phyloP scores from a whole-genome alignment of 1,140 invertebrate genomes.

The Papilio glaucus region DNA sequence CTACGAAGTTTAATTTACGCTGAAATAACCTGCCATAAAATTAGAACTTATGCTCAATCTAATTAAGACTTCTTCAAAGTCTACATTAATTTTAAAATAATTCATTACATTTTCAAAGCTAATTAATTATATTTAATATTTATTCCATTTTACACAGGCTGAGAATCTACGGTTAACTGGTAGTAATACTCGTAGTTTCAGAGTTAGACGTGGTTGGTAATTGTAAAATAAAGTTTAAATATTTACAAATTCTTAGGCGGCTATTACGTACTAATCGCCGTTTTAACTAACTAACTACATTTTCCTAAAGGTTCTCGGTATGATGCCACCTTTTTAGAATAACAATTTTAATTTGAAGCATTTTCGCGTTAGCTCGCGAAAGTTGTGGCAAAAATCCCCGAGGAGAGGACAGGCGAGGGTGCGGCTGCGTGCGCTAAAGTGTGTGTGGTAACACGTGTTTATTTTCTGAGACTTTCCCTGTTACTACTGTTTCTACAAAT shows the following conservation, averaged over 20 bases:
- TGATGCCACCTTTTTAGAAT: too few relatives aligned
- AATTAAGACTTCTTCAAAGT: constrained; percentile 19
- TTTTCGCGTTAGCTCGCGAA: constrained; percentile 64
- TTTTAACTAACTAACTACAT: too few relatives aligned
- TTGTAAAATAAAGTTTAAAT: too few relatives aligned
- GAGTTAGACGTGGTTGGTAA: neutral
- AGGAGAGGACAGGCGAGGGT: constrained; percentile 53
- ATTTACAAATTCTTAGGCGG: too few relatives aligned
- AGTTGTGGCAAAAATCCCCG: constrained; percentile 70
- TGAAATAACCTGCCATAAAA: constrained; percentile 11
- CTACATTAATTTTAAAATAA: constrained; percentile 21
- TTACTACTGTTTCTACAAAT: too few relatives aligned
- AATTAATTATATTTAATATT: neutral
- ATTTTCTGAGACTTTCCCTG: too few relatives aligned
- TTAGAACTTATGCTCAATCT: constrained; percentile 16
- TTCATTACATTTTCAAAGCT: neutral
- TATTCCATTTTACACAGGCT: neutral
- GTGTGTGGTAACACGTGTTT: neutral
- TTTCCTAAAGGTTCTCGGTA: constrained; percentile 41
- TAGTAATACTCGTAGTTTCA: neutral
- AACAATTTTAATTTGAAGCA: constrained; percentile 58
- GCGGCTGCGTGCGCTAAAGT: constrained; percentile 14
- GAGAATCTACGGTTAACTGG: neutral
- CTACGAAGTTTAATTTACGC: constrained; percentile 1
- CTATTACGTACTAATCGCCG: too few relatives aligned